These are phyloP conservation scores for Penaeus monodon DNA, from an alignment of 2,888 invertebrate genomes.

Conservation along the genomic window DNA sequence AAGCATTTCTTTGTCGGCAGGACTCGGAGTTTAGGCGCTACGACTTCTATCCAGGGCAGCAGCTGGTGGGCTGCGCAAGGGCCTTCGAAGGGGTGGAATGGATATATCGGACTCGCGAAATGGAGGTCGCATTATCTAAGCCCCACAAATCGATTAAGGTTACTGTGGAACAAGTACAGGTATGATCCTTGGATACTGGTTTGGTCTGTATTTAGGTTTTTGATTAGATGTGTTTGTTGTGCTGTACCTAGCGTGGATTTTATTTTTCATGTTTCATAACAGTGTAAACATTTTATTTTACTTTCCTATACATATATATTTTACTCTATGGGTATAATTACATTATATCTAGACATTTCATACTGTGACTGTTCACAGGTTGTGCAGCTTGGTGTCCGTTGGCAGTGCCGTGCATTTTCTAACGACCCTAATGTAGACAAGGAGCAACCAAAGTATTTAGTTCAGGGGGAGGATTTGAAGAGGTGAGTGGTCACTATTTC, in stretches of 20 bases:
- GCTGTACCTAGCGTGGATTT: not conserved
- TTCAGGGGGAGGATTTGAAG: conserved; percentile 83
- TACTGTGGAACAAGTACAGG: conserved; percentile 85
- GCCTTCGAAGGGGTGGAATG: conserved; percentile 84
- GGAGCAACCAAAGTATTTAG: conserved; percentile 78
- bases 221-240: conserved; percentile 47
- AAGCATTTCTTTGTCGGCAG: conserved; percentile 67
- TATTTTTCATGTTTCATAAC: too few relatives aligned
- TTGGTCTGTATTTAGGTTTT: conserved; percentile 82
- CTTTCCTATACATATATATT: not conserved
- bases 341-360: too few relatives aligned
- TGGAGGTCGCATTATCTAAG: conserved; percentile 64
- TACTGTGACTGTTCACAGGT: conserved; percentile 31
- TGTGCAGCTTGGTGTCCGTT: conserved; percentile 62
- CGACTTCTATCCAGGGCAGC: conserved; percentile 81
- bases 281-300: too few relatives aligned
- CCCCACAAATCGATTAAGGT: conserved; percentile 75
- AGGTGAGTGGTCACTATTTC: conserved; percentile 69
- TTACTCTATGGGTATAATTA: not conserved
- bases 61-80: conserved; percentile 80
- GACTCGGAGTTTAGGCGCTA: conserved; percentile 74
- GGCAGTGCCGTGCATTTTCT: conserved; percentile 64
- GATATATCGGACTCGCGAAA: conserved; percentile 73
- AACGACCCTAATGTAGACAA: conserved; percentile 73
- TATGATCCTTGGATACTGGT: conserved; percentile 83